Base-by-base conservation (phyloP, 2,888 invertebrate species). In the Diploptera punctata region DNA sequence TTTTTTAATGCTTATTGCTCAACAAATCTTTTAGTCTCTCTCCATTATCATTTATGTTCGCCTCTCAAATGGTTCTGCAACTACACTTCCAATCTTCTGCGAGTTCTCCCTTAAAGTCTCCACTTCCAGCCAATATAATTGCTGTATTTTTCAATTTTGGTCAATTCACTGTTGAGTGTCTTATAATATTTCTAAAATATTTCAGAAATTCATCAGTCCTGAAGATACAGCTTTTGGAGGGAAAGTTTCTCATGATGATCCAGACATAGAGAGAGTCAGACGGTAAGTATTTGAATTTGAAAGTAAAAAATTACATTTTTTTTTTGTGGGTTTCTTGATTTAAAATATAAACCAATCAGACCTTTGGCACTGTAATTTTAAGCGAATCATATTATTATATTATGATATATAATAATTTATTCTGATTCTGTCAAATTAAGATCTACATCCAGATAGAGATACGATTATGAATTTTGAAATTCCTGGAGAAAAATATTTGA, bases 141-240 rank as follows among this genome's bases (percentile, higher is more conserved):
- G 0, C 16, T 1, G 16, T 44, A 16, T 18, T 3, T 44, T 44
- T 18, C 44, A 44, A 16, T 44, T 13, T 10, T n/a, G 44, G 16
- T 44, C 0, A 44, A 44, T 44, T n/a, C 16, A 47, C 5, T 47
- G 18, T 1, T 18, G 2, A 47, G n/a, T n/a, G n/a, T n/a, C n/a
- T n/a, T n/a, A 47, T 47, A 18, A 47, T 47, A n/a, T 47, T 18
- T n/a, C 47, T 47, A 7, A 4, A 18, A 47, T 7, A 74, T 78
- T 82, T 7, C 78, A 89, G 88, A 81, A 85, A 18, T 87, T 87
- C 77, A 83, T 85, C 26, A 87, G 85, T 77, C 82, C 84, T 24
- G 88, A 88, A 80, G 88, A 89, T 80, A 78, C 79, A 75, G 81
- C 68, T 78, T 72, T 72, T 77, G 80, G 84, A 82, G 73, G 80